Evolutionary conservation across 2,797 vertebrate species (phyloP).

Genomic region (Chaetodon trifasciatus): DNA sequence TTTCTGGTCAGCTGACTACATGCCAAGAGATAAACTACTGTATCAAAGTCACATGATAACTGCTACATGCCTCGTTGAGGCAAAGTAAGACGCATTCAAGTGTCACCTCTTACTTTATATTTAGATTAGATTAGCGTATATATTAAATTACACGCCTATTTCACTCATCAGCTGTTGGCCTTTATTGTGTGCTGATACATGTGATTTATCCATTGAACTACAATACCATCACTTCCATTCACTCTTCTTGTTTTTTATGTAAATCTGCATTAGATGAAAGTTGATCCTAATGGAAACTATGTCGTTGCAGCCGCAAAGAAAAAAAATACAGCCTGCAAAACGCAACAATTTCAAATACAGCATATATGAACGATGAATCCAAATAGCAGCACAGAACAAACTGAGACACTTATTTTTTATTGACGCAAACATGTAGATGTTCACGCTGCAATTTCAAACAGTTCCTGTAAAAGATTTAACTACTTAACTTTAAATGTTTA

Average conservation of each 20-base stretch:
- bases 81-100: background rate
- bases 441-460: slow-evolving; percentile 35
- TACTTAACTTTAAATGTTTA: slow-evolving; percentile 42
- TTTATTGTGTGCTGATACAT: no score
- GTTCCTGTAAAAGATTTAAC: slow-evolving; percentile 51
- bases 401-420: slow-evolving; percentile 11
- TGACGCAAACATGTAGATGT: slow-evolving; percentile 43
- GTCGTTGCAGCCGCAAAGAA: background rate
- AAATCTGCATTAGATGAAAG: background rate
- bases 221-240: no score
- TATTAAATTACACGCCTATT: no score
- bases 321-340: background rate
- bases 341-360: background rate
- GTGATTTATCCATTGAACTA: no score
- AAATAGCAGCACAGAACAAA: slow-evolving; percentile 1
- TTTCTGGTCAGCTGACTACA: slow-evolving; percentile 43
- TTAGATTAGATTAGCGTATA: background rate
- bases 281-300: background rate
- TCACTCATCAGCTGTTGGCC: no score
- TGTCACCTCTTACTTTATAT: background rate
- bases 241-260: no score
- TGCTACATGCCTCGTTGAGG: background rate
- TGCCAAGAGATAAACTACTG: background rate
- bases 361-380: background rate
- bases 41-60: background rate